These are phyloP conservation scores for Squalus acanthias DNA, from an alignment of 2,797 vertebrate species.

Conservation along the genomic window DNA sequence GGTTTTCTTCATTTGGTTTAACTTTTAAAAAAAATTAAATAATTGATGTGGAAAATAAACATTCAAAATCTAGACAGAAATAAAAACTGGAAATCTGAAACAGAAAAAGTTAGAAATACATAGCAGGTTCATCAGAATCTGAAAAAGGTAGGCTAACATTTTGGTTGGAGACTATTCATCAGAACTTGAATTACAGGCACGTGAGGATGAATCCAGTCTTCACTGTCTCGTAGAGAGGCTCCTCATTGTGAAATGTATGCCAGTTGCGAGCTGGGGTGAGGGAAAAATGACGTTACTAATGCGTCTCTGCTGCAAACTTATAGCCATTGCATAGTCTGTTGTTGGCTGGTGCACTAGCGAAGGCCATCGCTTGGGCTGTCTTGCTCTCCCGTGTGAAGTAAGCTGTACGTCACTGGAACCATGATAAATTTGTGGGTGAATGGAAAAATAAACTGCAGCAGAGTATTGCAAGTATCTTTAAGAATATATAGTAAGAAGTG, in stretches of 20 bases:
- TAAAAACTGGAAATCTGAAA: not conserved
- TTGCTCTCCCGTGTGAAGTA: not conserved
- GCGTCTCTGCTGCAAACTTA: not conserved
- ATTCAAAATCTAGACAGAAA: not conserved
- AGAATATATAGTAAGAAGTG: not conserved
- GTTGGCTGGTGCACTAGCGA: not conserved
- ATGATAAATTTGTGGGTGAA: not conserved
- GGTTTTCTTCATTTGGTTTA: not conserved
- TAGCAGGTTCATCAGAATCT: not conserved
- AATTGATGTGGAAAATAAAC: not conserved
- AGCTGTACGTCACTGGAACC: not conserved
- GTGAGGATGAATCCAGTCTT: not conserved
- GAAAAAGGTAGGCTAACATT: not conserved
- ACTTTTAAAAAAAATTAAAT: not conserved
- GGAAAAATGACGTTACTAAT: not conserved
- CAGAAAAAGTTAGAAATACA: not conserved
- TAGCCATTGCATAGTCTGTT: not conserved
- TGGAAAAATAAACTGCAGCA: not conserved
- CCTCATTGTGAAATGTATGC: no score
- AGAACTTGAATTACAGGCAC: not conserved
- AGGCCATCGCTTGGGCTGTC: not conserved
- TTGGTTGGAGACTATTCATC: not conserved
- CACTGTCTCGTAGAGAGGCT: not conserved
- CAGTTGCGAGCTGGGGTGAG: not conserved
- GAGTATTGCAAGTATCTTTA: not conserved